These are phyloP conservation scores for Perca fluviatilis DNA, from an alignment of 2,113 vertebrate genomes.

Conservation along the genomic window DNA sequence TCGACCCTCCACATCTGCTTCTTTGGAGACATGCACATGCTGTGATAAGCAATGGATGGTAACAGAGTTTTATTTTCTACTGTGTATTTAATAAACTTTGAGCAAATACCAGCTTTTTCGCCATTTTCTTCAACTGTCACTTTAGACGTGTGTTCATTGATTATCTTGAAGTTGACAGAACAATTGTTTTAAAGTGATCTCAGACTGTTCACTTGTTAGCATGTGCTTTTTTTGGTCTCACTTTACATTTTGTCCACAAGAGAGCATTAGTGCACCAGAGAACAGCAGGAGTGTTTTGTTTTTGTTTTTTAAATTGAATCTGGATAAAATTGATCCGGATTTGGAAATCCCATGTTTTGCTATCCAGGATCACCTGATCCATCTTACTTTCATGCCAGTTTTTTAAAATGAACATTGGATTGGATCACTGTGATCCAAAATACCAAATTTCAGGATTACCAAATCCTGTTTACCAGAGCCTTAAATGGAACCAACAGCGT, in stretches of 20 bases:
- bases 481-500: no score
- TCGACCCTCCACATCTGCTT: constrained; percentile 17
- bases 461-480: no score
- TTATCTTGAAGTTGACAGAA: neutral
- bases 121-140: neutral
- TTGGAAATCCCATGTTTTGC: no score
- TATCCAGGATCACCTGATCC: no score
- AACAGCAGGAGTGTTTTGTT: neutral
- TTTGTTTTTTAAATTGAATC: no score
- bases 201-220: neutral
- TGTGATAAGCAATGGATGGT: constrained; percentile 41
- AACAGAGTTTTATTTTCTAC: constrained; percentile 58
- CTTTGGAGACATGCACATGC: constrained; percentile 45
- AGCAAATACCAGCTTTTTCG: constrained; percentile 18
- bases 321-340: no score
- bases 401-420: no score
- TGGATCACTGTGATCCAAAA: no score
- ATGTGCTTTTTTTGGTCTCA: neutral
- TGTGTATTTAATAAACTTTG: constrained; percentile 70
- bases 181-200: neutral
- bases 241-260: constrained; percentile 47
- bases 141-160: neutral
- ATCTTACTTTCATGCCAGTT: no score
- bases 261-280: neutral
- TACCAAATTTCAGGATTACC: no score